A percentile compares a stretch with the other conserved stretches of the same genome.
Evolutionary conservation across 2,113 vertebrate species (phyloP).

Genomic region (Dryoscopus gambensis): DNA sequence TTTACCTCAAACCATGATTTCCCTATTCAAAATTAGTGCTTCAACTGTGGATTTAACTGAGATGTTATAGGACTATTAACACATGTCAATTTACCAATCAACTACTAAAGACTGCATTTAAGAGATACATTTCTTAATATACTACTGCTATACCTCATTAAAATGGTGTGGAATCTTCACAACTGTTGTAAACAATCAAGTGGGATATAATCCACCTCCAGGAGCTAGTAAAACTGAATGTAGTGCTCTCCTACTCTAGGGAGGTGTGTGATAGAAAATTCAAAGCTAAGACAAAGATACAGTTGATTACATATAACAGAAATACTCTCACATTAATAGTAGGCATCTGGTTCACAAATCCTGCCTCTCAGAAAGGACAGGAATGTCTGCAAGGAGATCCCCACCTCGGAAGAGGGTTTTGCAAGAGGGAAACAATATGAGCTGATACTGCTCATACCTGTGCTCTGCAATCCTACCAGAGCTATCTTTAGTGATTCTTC

Average conservation of each 20-base stretch:
- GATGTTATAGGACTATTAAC: slow-evolving; percentile 41
- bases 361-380: neutral
- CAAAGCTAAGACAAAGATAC: neutral
- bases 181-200: slow-evolving; percentile 32
- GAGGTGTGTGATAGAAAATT: neutral
- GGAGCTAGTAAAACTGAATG: neutral
- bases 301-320: neutral
- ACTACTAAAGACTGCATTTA: neutral
- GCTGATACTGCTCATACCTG: neutral
- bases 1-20: neutral
- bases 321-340: neutral
- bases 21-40: slow-evolving; percentile 28
- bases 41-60: neutral
- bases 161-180: slow-evolving; percentile 34
- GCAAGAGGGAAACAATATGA: neutral
- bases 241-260: neutral
- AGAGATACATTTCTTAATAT: slow-evolving; percentile 9
- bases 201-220: slow-evolving; percentile 32
- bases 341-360: neutral
- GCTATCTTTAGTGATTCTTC: neutral
- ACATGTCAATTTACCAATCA: slow-evolving; percentile 10
- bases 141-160: slow-evolving; percentile 30
- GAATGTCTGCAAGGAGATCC: neutral
- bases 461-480: neutral
- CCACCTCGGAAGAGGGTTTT: neutral